Base-by-base conservation (phyloP, 2,888 invertebrate genomes). In the Ochropleura plecta region DNA sequence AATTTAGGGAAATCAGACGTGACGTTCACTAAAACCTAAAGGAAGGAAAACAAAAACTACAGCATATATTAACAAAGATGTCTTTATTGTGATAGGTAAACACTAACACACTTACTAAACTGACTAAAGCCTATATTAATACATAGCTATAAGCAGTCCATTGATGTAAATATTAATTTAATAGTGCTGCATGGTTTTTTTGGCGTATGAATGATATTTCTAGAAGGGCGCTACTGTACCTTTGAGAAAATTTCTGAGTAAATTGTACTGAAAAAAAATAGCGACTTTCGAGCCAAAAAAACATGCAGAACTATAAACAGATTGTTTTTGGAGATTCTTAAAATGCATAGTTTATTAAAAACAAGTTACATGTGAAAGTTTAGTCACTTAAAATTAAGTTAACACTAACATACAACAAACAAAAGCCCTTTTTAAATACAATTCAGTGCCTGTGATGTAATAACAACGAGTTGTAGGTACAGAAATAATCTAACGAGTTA, bases 81-180 rank as follows among this genome's bases (percentile, higher is more conserved):
- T 64, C 64, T 83, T 83, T 83, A 83, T 81, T 83, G 46, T 30
- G 40, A 40, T 59, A 59, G 40, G 62, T 75, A 63, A 75, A 78
- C 65, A 70, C 62, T 78, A 75, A 66, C 55, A 72, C 49, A 64
- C 68, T 30, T 30, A 30, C 30, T 30, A 2, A 30, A 30, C 30
- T 30, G 30, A 30, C 30, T 72, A 76, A 74, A 71, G 49, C 65
- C 70, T 72, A 78, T 70, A 12, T 64, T 73, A 76, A 77, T 44
- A 77, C 73, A 78, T 68, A 74, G 84, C 72, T 73, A 53, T 72
- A 83, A 83, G 81, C 83, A 78, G 81, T 77, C 73, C 51, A 66
- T 72, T 49, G 69, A 55, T 42, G 55, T 73, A 62, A 74, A 72
- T 62, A 57, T 65, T 53, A 81, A 62, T 71, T n/a, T 4, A 44